Evolutionary conservation across 2,797 vertebrate genomes (phyloP), one percentile per base, ranked within the genome.

Genomic region (Macropodus opercularis): DNA sequence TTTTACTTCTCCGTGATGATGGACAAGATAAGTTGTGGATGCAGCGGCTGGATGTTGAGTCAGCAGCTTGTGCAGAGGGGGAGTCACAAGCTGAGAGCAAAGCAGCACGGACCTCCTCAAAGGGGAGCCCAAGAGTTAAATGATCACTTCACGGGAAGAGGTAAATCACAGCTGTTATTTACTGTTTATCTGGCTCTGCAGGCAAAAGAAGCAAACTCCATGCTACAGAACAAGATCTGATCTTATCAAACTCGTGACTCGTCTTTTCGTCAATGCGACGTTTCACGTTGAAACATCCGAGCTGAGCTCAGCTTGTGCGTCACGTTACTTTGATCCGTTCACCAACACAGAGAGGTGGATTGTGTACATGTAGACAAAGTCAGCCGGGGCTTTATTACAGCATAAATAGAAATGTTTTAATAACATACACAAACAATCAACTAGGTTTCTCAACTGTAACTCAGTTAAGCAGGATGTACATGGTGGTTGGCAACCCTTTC

Each of bases 171-270:
- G 6, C 5, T 35, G 14, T 35, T 35, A 7, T 36, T 36, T 6
- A n/a, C 32, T 36, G 31, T 14, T 36, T 42, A 50, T 64, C 41
- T 61, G 1, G 3, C 4, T 5, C 51, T 65, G 56, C 54, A 18
- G 63, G 21, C 38, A 47, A 48, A 35, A 53, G 42, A 53, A 40
- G 60, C 39, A 15, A 63, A 70, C 31, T 62, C 26, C 36, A 49
- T 66, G 21, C 26, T 4, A 21, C 24, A 15, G 21, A 35, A 27
- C 5, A 3, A 2, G 52, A 35, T 31, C 52, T 44, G 65, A 58
- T 63, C 55, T 44, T 44, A 63, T 77, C 59, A 71, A 65, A 69
- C 38, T 52, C 32, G 51, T 75, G 77, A 80, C 59, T 84, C 84
- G 77, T 77, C 64, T 75, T 38, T 53, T 65, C 67, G 69, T 77